phyloP scores from a whole-genome alignment of 2,888 invertebrate genomes.

The Watsonalla cultraria region DNA sequence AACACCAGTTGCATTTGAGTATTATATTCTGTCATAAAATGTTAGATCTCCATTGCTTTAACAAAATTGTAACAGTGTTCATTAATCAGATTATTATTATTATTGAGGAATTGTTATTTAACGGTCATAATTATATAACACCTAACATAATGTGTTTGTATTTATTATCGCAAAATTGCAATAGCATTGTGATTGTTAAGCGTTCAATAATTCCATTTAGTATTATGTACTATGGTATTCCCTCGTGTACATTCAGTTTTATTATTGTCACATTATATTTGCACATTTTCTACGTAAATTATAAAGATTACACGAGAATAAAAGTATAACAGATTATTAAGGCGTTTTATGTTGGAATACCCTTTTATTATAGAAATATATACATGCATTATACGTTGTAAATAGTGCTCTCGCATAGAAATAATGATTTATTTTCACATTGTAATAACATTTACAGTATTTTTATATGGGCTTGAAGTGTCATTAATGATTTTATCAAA shows the following conservation, averaged over 20 bases:
- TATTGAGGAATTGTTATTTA: too few species aligned
- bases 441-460: too few species aligned
- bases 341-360: constrained; percentile 13
- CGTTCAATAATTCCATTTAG: constrained; percentile 37
- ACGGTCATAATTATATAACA: too few species aligned
- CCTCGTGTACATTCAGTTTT: constrained; percentile 59
- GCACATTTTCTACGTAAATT: constrained; percentile 73
- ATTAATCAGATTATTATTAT: neutral
- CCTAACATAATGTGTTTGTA: neutral
- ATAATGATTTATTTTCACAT: too few species aligned
- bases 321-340: constrained; percentile 44
- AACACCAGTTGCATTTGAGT: constrained; percentile 61
- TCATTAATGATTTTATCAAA: too few species aligned
- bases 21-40: constrained; percentile 47
- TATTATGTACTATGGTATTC: constrained; percentile 54
- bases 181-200: neutral
- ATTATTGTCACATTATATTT: constrained; percentile 66
- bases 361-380: constrained; percentile 1
- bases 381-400: neutral
- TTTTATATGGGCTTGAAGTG: too few species aligned
- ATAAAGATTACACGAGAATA: constrained; percentile 70
- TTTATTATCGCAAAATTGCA: neutral
- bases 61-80: neutral
- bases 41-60: constrained; percentile 39
- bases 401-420: neutral